Evolutionary conservation across 2,797 vertebrate species (phyloP), one percentile per base, ranked within the genome.

Genomic region (Aldrovandia affinis): DNA sequence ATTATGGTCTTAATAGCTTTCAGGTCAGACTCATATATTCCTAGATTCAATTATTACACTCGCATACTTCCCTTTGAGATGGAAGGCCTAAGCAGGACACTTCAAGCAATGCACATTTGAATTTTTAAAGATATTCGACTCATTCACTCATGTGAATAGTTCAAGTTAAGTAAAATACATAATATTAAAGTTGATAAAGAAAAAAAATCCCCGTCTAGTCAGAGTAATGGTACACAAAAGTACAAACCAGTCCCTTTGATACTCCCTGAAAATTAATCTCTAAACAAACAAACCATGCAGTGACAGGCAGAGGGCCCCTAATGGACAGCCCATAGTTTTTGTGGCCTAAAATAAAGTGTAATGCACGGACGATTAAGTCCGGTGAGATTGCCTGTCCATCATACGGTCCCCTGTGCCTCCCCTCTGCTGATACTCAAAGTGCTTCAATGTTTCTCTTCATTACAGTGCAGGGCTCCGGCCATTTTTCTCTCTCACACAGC

Each of bases 1-100:
- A 92, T 92, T 92, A 92, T 85, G 81, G 86, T 81, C 15, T 88
- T 90, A 91, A 92, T 91, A 89, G 88, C 85, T 87, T 86, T 86
- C 87, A 89, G 91, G 88, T 90, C 91, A 89, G 84, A 83, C 84
- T 65, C 68, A 0, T 52, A 61, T 42, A 90, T 91, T 92, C 90
- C 89, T 87, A 89, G 86, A 87, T 78, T 78, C 30, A 39, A 20
- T 39, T 61, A 54, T 81, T 33, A 52, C 70, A 33, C 28, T 52
- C 52, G 55, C 25, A 28, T 77, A 70, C 77, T 44, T 33, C 33
- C 20, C 18, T 68, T 84, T 84, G 65, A 84, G 30, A 80, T 44
- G 18, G 22, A 75, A 81, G 18, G 22, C 22, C 39, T 47, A 44
- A 25, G 20, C 20, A 25, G 25, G 18, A 47, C 39, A 44, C 42